Evolutionary conservation across 1,140 invertebrate genomes (phyloP).

Genomic region (Mycetomoellerius zeteki): DNA sequence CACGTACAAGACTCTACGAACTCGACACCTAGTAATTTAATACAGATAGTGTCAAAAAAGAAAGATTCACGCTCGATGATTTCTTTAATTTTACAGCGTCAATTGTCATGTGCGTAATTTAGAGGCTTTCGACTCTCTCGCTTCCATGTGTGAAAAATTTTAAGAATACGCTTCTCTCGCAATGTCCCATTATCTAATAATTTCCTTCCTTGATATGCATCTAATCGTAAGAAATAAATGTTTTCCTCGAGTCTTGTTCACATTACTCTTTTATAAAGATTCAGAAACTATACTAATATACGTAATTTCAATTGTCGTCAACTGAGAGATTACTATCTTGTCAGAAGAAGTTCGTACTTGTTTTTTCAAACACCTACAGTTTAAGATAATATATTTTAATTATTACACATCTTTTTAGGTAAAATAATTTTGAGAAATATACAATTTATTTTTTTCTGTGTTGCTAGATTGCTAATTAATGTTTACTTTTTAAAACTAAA

Average conservation of each 20-base stretch:
- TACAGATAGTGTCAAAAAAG: slow-evolving; percentile 32
- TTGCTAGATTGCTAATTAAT: too few species aligned
- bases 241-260: not conserved
- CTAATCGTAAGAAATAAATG: not conserved
- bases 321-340: not conserved
- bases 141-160: slow-evolving; percentile 17
- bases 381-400: too few species aligned
- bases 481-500: too few species aligned
- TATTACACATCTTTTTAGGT: too few species aligned
- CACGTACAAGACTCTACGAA: too few species aligned
- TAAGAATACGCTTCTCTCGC: not conserved
- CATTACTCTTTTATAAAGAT: not conserved
- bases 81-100: slow-evolving; percentile 26
- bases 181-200: slow-evolving; percentile 29
- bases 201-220: slow-evolving; percentile 36
- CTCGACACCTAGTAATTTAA: slow-evolving; percentile 43
- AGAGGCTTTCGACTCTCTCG: not conserved
- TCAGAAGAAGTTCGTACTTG: not conserved
- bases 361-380: not conserved
- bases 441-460: too few species aligned
- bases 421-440: too few species aligned
- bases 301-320: not conserved
- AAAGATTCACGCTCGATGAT: slow-evolving; percentile 44
- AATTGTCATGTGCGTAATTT: slow-evolving; percentile 19
- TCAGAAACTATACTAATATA: not conserved